These are phyloP conservation scores for Pygoscelis adeliae DNA, from an alignment of 2,113 vertebrate species.

Conservation along the genomic window DNA sequence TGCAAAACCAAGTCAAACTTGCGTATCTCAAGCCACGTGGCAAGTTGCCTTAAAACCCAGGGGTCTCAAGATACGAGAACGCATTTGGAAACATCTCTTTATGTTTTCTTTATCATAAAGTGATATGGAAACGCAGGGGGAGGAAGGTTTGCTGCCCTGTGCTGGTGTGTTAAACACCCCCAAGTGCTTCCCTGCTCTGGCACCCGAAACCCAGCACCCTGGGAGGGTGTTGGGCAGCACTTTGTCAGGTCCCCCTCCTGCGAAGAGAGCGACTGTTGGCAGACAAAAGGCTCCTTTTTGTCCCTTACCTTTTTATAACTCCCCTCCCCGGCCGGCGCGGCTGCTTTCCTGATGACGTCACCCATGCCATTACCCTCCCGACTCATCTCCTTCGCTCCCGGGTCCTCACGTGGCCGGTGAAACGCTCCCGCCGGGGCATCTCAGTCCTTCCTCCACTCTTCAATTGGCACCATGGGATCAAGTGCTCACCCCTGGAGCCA, in stretches of 20 bases:
- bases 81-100: neutral
- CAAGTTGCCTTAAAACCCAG: neutral
- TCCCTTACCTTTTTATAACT: slow-evolving; percentile 92
- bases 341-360: slow-evolving; percentile 82
- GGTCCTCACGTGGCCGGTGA: slow-evolving; percentile 7
- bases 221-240: neutral
- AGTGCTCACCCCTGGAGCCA: rapidly evolving
- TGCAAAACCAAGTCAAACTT: neutral
- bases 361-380: slow-evolving; percentile 80
- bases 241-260: rapidly evolving
- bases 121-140: rapidly evolving
- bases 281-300: slow-evolving; percentile 35
- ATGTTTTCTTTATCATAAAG: neutral
- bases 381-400: slow-evolving; percentile 70
- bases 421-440: neutral
- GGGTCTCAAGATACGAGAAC: rapidly evolving
- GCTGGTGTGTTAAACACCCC: rapidly evolving
- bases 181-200: neutral
- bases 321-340: slow-evolving; percentile 75
- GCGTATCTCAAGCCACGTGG: rapidly evolving
- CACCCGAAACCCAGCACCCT: rapidly evolving
- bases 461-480: neutral
- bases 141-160: neutral
- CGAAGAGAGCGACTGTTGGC: neutral
- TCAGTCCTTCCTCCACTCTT: neutral